Conservation (phyloP, 2,888 invertebrate species). For the Trichogramma dendrolimi region DNA sequence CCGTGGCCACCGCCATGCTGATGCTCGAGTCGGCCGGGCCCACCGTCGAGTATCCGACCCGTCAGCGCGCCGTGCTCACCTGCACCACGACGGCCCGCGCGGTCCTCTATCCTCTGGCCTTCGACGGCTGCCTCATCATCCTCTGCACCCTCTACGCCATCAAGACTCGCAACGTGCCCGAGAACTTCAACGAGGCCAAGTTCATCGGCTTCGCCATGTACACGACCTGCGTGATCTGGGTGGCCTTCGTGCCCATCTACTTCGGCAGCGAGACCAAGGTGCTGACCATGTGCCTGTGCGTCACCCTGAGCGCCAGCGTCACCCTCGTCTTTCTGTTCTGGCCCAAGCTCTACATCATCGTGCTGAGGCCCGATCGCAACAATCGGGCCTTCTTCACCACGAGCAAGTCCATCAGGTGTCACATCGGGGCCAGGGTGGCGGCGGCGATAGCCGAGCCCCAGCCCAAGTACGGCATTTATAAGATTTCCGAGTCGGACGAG, state of each 20-base stretch:
- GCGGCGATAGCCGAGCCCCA: constrained; percentile 46
- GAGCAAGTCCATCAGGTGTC: constrained; percentile 60
- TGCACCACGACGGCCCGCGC: constrained; percentile 62
- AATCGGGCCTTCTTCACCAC: constrained; percentile 63
- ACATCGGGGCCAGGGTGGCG: constrained; percentile 56
- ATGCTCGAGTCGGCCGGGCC: constrained; percentile 60
- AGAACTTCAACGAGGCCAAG: constrained; percentile 76
- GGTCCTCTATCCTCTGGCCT: constrained; percentile 64
- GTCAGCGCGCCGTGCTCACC: constrained; percentile 58
- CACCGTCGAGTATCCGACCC: constrained; percentile 55
- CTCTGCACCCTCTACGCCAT: constrained; percentile 76
- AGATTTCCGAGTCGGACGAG: constrained; percentile 32
- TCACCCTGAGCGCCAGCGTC: constrained; percentile 69
- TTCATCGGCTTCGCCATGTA: constrained; percentile 79
- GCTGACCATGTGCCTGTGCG: constrained; percentile 61
- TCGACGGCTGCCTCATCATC: constrained; percentile 67
- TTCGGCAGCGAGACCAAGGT: constrained; percentile 66
- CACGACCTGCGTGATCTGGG: constrained; percentile 74
- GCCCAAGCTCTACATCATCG: constrained; percentile 73
- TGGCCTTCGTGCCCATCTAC: constrained; percentile 74
- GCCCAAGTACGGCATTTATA: constrained; percentile 35
- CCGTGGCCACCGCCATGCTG: constrained; percentile 56
- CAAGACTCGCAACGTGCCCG: constrained; percentile 73
- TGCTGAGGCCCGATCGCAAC: constrained; percentile 72
- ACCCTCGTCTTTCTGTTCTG: constrained; percentile 70